Evolutionary conservation across 64 coral and sea anemone genomes (phyloP).

Genomic region (Stichodactyla helianthus): DNA sequence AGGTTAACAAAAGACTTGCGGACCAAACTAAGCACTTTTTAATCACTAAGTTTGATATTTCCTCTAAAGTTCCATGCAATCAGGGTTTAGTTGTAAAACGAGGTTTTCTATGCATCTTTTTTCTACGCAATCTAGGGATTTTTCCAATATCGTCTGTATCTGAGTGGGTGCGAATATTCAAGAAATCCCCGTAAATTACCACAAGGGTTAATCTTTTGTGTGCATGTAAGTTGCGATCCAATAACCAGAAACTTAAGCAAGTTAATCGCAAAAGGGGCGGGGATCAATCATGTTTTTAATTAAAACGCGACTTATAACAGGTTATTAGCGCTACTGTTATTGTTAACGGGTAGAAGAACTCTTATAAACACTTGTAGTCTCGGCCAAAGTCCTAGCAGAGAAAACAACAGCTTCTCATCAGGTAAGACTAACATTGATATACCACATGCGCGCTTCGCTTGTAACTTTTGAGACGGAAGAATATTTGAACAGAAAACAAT

Average conservation of each 20-base stretch:
- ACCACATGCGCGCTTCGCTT: background rate
- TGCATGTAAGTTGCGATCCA: background rate
- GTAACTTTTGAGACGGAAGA: background rate
- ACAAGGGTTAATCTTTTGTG: background rate
- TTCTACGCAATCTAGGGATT: background rate
- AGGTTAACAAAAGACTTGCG: background rate
- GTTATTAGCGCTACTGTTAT: background rate
- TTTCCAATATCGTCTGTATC: background rate
- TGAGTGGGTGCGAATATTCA: background rate
- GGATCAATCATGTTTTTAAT: background rate
- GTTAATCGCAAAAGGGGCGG: constrained; percentile 9
- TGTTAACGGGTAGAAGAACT: background rate
- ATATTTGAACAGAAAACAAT: background rate
- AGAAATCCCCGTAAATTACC: background rate
- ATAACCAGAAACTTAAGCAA: constrained; percentile 4
- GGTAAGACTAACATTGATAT: background rate
- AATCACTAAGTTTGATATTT: background rate
- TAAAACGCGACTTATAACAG: background rate
- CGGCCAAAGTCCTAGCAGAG: background rate
- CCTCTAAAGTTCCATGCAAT: background rate
- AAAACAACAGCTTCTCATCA: background rate
- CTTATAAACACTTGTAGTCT: background rate
- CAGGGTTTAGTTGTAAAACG: background rate
- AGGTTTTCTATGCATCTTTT: background rate
- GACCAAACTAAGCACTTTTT: background rate